Evolutionary conservation across 2,113 vertebrate species (phyloP), one percentile per base, ranked within the genome.

Genomic region (Formicarius rufipectus): DNA sequence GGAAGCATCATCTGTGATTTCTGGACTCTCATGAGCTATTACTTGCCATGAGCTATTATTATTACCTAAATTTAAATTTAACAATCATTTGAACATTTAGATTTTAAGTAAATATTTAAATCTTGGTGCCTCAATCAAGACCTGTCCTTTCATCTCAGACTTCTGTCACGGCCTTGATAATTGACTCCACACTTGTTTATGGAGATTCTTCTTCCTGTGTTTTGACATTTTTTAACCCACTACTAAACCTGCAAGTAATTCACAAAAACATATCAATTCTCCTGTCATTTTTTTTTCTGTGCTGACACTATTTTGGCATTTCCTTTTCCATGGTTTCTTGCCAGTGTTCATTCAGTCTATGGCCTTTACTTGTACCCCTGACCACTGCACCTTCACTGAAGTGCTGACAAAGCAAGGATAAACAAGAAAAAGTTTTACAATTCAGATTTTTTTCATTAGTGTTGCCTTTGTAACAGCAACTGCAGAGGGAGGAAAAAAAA

Each of bases 141-240:
- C 37, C 62, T 82, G 22, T 88, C n/a, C 63, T 91, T 85, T 83
- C 67, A 53, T 90, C 79, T 88, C 39, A 53, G 78, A 50, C 37
- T 80, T 82, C 56, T 82, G 58, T 69, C 85, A 22, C 33, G 22
- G 28, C 62, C 72, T 82, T 69, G 60, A 66, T 90, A 88, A 92
- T 47, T 93, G 63, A 92, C 71, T 93, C 33, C 45, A 73, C 18
- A 8, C 42, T 90, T 95, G 90, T 95, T 95, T 95, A 88, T 49
- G 42, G 63, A 58, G 78, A 68, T 82, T 75, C 58, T 90, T 83
- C 92, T 95, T 97, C 82, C 90, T 91, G 94, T 90, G 88, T 93
- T 96, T 95, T 95, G 92, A 85, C 31, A 53, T 85, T 45, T 83
- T 79, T 33, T 89, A 93, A 73, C 40, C 28, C 49, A 80, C 44